Conservation (phyloP, 2,797 vertebrate species). For the Mormyrops attenuatus region DNA sequence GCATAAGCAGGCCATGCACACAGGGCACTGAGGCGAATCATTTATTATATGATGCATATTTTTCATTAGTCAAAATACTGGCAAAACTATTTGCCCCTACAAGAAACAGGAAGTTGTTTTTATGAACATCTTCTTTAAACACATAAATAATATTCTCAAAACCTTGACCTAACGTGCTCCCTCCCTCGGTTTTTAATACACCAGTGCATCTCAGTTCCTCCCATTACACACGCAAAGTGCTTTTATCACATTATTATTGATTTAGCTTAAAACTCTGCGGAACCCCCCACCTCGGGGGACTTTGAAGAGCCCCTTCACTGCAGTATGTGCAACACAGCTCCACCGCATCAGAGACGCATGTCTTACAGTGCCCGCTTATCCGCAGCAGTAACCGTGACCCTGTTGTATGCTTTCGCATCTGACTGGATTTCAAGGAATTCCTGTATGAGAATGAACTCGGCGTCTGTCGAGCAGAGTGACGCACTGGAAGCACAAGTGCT, state of each 20-base stretch:
- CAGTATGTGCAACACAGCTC: neutral
- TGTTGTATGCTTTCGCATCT: slow-evolving; percentile 41
- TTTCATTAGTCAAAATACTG: neutral
- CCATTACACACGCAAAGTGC: neutral
- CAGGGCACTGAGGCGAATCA: neutral
- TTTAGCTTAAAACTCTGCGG: neutral
- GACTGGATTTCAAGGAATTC: slow-evolving; percentile 25
- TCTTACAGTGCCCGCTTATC: slow-evolving; percentile 25
- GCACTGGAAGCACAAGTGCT: neutral
- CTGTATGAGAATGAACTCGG: neutral
- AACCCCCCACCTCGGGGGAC: neutral
- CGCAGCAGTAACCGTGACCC: slow-evolving; percentile 37
- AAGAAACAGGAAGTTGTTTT: neutral
- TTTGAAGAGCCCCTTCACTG: neutral
- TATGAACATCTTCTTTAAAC: neutral
- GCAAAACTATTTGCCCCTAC: neutral
- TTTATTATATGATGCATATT: neutral
- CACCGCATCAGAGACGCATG: slow-evolving; percentile 25
- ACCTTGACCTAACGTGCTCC: neutral
- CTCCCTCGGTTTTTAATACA: neutral
- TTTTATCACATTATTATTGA: neutral
- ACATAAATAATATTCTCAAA: neutral
- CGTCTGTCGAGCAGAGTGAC: neutral
- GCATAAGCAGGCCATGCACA: neutral
- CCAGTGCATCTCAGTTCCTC: neutral